Evolutionary conservation across 2,113 vertebrate genomes (phyloP), one percentile per base, ranked within the genome.

Genomic region (Dunckerocampus dactyliophorus): DNA sequence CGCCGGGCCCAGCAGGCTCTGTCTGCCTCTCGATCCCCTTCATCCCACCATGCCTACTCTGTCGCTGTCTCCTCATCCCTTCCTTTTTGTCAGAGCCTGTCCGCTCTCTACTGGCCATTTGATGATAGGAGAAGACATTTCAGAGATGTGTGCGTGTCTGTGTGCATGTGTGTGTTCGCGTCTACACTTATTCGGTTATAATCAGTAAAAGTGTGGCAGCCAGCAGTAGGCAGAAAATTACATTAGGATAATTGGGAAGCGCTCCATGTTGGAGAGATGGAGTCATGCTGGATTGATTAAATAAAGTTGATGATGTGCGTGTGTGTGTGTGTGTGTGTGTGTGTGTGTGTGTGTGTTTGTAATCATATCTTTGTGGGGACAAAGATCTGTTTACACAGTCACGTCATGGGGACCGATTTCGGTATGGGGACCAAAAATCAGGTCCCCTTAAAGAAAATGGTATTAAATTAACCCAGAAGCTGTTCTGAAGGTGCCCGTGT

Each of bases 241-340:
- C 80, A 88, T 87, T 88, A 82, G 74, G 76, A 84, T 88, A 83
- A 88, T 85, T 83, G 84, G 69, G 73, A 75, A 77, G 82, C 73
- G 80, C 81, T 85, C 80, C 71, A 75, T 79, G 79, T 77, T 59
- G 80, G 84, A 85, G 76, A 88, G 81, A 81, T 84, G 83, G 81
- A 77, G 71, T 67, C 75, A 69, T 57, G 62, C 51, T 52, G 76
- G 72, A 72, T 77, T 88, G 78, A 85, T 85, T 87, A 76, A 80
- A 88, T 87, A 73, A 79, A 82, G 82, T 66, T 76, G 77, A 74
- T 79, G 77, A 11, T 42, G 2, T 12, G 39, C 13, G 39, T 42
- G 39, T 42, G 39, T 42, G 10, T 12, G 39, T 42, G 39, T 42
- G 39, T 42, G 39, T 42, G 31, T 42, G 10, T 12, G 39, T 42